A percentile compares a stretch with the other conserved stretches of the same genome.
Conservation (phyloP, 2,888 invertebrate genomes). For the Baronia brevicornis region DNA sequence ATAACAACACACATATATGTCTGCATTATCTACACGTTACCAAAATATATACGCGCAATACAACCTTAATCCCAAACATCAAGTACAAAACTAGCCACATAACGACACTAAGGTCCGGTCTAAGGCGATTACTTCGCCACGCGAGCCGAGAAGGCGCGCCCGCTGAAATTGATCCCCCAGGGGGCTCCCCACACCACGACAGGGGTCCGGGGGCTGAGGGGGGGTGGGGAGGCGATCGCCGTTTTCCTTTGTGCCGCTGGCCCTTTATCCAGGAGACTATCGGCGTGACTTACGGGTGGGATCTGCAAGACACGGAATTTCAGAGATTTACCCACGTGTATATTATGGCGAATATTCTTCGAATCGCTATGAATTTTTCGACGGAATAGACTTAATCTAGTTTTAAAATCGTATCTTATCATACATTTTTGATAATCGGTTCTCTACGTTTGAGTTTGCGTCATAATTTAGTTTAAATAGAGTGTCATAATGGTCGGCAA, state of each 20-base stretch:
- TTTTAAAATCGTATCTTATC: too few relatives aligned
- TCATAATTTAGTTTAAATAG: too few relatives aligned
- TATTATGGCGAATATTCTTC: too few relatives aligned
- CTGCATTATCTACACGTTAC: slow-evolving; percentile 4
- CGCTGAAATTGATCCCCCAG: slow-evolving; percentile 43
- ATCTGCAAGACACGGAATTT: slow-evolving; percentile 16
- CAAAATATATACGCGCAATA: slow-evolving; percentile 11
- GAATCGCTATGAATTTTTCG: too few relatives aligned
- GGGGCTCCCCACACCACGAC: slow-evolving; percentile 20
- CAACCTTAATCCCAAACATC: slow-evolving; percentile 24
- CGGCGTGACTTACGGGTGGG: slow-evolving; percentile 25
- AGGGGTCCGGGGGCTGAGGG: slow-evolving; percentile 15
- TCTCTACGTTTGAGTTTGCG: too few relatives aligned
- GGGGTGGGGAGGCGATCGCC: slow-evolving; percentile 19
- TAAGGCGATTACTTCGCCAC: slow-evolving; percentile 51
- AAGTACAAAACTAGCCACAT: slow-evolving; percentile 33
- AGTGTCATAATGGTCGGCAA: too few relatives aligned
- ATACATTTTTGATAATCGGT: too few relatives aligned
- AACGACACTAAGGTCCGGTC: slow-evolving; percentile 39
- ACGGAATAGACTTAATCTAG: too few relatives aligned
- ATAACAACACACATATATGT: too few relatives aligned
- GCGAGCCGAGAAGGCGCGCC: slow-evolving; percentile 41
- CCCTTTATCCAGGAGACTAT: slow-evolving; percentile 40
- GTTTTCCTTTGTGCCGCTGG: slow-evolving; percentile 36
- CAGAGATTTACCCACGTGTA: slow-evolving; percentile 16